Base-by-base conservation (phyloP, 2,888 invertebrate genomes). In the Ennomos quercinarius region DNA sequence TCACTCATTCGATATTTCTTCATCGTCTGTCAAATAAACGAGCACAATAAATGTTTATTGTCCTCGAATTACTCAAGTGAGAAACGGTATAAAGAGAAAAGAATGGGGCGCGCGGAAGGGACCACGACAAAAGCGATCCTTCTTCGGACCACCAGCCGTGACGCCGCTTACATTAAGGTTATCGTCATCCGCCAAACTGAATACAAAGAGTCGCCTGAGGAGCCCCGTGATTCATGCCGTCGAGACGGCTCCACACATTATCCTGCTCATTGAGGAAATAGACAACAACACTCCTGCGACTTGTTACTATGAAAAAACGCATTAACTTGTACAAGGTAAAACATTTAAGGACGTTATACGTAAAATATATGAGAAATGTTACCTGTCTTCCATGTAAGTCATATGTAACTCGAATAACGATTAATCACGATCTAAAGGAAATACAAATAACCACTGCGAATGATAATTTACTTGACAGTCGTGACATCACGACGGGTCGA, bases 111-210 rank as follows among this genome's bases (percentile, higher is more conserved):
- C 80, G 76, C 80, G 86, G 88, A 89, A 88, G 87, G 87, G 89
- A 86, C 89, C 80, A 78, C 85, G 88, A 90, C 91, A 90, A 91
- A 89, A 85, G 89, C 89, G 84, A 91, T 91, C 89, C 86, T 89
- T 91, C 90, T 89, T 81, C 80, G 84, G 89, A 86, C 89, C 89
- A 86, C 87, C 89, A 86, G 86, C 89, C 90, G 89, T 91, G 91
- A 87, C 91, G 87, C 72, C 88, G 91, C 91, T 89, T 91, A 91
- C 91, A 91, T 91, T 91, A 91, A 86, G 91, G 91, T 91, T 91
- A 91, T 91, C 91, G 87, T 87, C 87, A 87, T 81, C 86, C 87
- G 83, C 91, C 91, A 91, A 91, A 90, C 91, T 80, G 87, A 89
- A 88, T 84, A 89, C 88, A 90, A 89, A 87, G 88, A 84, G 80